These are phyloP conservation scores for Hydrochoerus hydrochaeris DNA, from an alignment of 2,113 vertebrate species.

Conservation along the genomic window DNA sequence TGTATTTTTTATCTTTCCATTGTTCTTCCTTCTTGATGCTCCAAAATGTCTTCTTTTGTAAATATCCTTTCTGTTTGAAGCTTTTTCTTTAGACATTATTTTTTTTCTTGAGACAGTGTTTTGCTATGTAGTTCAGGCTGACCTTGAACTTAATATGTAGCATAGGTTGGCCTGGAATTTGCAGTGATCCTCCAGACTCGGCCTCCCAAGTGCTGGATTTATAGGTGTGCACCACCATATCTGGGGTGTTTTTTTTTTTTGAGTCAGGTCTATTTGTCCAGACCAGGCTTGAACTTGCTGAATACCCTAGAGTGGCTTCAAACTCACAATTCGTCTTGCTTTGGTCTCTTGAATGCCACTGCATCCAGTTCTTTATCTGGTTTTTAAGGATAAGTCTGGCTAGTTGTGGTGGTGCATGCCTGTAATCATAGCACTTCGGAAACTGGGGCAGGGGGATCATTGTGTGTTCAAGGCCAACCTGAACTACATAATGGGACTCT, in stretches of 20 bases:
- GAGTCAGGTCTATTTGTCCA: neutral
- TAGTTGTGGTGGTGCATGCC: no score
- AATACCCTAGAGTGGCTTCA: neutral
- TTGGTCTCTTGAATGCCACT: neutral
- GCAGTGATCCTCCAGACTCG: neutral
- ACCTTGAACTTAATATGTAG: neutral
- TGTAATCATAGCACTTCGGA: neutral
- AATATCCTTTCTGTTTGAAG: neutral
- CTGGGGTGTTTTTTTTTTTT: neutral
- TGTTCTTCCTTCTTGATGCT: neutral
- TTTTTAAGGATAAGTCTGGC: neutral
- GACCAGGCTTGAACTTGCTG: neutral
- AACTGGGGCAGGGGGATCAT: neutral
- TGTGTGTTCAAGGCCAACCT: neutral
- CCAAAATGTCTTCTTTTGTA: conserved; percentile 7
- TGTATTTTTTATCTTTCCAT: neutral
- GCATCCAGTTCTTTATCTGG: neutral
- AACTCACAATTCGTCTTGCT: neutral
- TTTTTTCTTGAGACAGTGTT: neutral
- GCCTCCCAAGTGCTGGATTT: neutral
- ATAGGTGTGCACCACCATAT: neutral
- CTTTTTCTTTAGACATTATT: neutral
- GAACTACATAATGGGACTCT: neutral
- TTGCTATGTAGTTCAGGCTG: neutral
- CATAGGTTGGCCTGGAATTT: neutral